These are phyloP conservation scores for Chrysolina oricalcia DNA, from an alignment of 2,888 invertebrate genomes.

Conservation along the genomic window DNA sequence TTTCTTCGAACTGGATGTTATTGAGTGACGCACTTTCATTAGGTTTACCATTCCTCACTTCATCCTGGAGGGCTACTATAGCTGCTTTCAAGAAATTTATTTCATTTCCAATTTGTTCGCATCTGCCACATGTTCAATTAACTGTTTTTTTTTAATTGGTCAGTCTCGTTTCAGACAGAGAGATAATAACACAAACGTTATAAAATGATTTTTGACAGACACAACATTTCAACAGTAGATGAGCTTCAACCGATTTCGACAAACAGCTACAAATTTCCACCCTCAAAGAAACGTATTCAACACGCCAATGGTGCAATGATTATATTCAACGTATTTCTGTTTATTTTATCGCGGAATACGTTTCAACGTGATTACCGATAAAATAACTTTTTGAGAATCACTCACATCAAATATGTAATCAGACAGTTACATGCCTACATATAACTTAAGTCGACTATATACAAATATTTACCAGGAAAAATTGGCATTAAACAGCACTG, in stretches of 20 bases:
- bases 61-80: slow-evolving; percentile 22
- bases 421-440: too few species aligned
- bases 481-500: too few species aligned
- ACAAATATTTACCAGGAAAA: too few species aligned
- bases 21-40: neutral
- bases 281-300: too few species aligned
- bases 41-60: neutral
- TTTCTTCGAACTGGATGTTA: neutral
- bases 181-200: neutral
- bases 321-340: too few species aligned
- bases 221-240: too few species aligned
- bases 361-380: too few species aligned
- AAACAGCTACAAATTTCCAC: neutral
- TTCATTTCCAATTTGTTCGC: neutral
- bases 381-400: too few species aligned
- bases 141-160: slow-evolving; percentile 10
- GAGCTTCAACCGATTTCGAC: neutral
- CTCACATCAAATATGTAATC: too few species aligned
- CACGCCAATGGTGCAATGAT: too few species aligned
- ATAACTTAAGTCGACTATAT: too few species aligned
- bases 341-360: too few species aligned
- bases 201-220: slow-evolving; percentile 3
- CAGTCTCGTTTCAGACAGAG: slow-evolving; percentile 1
- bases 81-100: slow-evolving; percentile 7
- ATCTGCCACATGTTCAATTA: slow-evolving; percentile 6